Base-by-base conservation (phyloP, 2,797 vertebrate genomes). In the Pseudocheirus occidentalis region DNA sequence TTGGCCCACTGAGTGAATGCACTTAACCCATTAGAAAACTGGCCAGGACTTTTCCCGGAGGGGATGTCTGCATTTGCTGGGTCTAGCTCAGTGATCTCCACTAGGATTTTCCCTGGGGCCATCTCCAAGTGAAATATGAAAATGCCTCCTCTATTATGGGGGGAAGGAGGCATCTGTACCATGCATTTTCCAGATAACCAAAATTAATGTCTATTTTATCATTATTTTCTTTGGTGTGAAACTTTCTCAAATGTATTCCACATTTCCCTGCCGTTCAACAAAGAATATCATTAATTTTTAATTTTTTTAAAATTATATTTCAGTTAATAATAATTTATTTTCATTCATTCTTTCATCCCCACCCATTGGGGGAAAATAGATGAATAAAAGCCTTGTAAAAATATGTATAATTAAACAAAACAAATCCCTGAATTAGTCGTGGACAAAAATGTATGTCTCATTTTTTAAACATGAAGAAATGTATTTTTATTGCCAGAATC, bases 61-160 rank as follows among this genome's bases (percentile, higher is more conserved):
- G 73, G 40, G 73, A 46, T 11, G 24, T 87, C 73, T 87, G 40
- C 73, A 46, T 87, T 87, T 87, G 24, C 73, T 87, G 73, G 73
- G 73, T 50, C 73, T 87, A 50, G 40, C 40, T 87, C 73, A 87
- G 40, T 87, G 73, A 87, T 87, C 73, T 87, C 21, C 40, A 87
- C 40, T 87, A 87, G 73, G 73, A 87, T 87, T 87, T 87, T 87
- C 73, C 73, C 73, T 87, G 40, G 73, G 73, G 73, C 24, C 73
- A 87, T 87, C 40, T 87, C 73, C 73, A 87, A 87, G 73, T 87
- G 73, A 87, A 87, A 87, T 87, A 87, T 50, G 73, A 87, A 87
- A 87, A 87, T 87, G 73, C 40, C 10, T 87, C 73, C 46, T 87
- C 73, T 46, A 50, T 87, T 27, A 87, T 46, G 40, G 73, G 73